phyloP scores from a whole-genome alignment of 1,140 invertebrate species.

The Orussus abietinus region DNA sequence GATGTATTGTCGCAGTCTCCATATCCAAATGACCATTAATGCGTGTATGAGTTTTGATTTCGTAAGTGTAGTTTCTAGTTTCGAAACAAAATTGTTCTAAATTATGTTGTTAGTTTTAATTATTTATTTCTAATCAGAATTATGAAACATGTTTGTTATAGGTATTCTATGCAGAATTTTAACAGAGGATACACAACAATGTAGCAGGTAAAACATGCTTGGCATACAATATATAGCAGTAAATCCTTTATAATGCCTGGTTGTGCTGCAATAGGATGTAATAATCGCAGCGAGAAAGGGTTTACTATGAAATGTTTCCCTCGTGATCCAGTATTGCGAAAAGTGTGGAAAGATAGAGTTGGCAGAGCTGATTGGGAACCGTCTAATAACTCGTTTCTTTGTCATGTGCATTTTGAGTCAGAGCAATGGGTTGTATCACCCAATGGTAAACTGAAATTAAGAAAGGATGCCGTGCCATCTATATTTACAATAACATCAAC shows the following conservation, averaged over 20 bases:
- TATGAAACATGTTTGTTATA: too few species aligned
- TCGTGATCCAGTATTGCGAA: slow-evolving; percentile 38
- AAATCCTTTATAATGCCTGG: slow-evolving; percentile 41
- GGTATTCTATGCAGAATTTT: too few species aligned
- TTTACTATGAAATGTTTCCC: slow-evolving; percentile 51
- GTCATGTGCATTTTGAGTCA: slow-evolving; percentile 41
- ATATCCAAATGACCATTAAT: too few species aligned
- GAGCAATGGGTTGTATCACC: slow-evolving; percentile 39
- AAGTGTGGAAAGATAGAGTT: slow-evolving; percentile 45
- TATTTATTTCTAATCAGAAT: too few species aligned
- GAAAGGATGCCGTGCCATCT: slow-evolving; percentile 42
- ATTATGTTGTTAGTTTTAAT: too few species aligned
- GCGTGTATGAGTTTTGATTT: too few species aligned
- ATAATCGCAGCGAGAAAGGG: slow-evolving; percentile 48
- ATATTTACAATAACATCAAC: slow-evolving; percentile 41
- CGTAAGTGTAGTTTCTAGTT: too few species aligned
- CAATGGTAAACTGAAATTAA: slow-evolving; percentile 39
- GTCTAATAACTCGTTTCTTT: slow-evolving; percentile 47
- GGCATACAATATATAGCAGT: too few species aligned
- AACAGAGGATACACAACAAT: too few species aligned
- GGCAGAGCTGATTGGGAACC: slow-evolving; percentile 46
- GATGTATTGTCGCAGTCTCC: too few species aligned
- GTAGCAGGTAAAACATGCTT: too few species aligned
- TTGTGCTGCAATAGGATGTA: slow-evolving; percentile 46
- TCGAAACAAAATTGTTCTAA: too few species aligned